phyloP scores from a whole-genome alignment of 2,797 vertebrate genomes.

The Onychomys leucogaster region DNA sequence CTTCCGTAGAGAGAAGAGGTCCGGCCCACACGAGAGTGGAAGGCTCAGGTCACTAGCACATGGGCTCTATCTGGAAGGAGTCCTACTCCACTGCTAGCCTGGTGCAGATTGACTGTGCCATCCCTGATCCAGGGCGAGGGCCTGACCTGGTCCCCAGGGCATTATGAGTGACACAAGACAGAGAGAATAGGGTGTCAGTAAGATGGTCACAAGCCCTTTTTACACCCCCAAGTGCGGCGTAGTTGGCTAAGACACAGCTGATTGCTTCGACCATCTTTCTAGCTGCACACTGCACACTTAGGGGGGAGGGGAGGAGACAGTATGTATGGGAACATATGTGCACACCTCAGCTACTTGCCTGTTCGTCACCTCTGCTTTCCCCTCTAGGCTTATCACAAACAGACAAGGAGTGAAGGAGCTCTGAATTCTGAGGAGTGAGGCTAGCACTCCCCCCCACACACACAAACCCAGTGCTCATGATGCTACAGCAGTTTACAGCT shows the following conservation, averaged over 20 bases:
- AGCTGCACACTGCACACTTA: not conserved
- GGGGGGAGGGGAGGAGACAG: not conserved
- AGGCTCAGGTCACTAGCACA: not conserved
- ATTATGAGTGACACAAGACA: not conserved
- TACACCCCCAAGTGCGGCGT: not conserved
- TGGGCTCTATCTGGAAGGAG: not conserved
- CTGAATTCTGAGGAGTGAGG: not conserved
- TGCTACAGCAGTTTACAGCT: not conserved
- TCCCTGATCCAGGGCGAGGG: not conserved
- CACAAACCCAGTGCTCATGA: too few relatives aligned
- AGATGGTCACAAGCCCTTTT: conserved; percentile 11
- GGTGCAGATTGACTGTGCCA: not conserved
- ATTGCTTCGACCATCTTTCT: not conserved
- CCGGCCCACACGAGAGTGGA: not conserved
- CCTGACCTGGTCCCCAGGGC: not conserved
- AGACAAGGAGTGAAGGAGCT: conserved; percentile 6
- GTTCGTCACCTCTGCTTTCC: not conserved
- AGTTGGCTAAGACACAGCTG: not conserved
- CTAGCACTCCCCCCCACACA: too few relatives aligned
- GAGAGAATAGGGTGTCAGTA: not conserved
- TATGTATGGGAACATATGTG: fast-evolving
- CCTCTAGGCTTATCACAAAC: conserved; percentile 1
- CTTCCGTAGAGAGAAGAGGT: not conserved
- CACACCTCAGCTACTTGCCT: not conserved
- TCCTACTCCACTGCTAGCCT: fast-evolving